Percentiles rank a stretch among this genome's conserved stretches.
Evolutionary conservation across 2,888 invertebrate genomes (phyloP).

Genomic region (Polydrusus tereticollis): DNA sequence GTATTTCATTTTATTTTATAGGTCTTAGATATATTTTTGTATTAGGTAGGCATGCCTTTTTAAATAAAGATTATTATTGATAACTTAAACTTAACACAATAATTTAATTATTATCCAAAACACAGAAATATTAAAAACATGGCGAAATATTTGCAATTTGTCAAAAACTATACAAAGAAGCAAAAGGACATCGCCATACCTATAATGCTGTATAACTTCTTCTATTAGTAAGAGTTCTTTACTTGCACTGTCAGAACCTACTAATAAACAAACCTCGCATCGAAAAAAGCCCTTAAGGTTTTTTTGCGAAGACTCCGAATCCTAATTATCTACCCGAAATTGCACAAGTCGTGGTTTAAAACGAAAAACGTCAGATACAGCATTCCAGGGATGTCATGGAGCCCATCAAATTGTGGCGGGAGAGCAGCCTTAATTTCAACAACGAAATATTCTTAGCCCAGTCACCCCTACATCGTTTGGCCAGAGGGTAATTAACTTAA

Average conservation of each 20-base stretch:
- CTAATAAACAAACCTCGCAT: neutral
- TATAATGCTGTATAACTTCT: too few relatives aligned
- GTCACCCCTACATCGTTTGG: constrained; percentile 26
- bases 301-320: constrained; percentile 10
- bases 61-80: too few relatives aligned
- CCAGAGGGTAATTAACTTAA: constrained; percentile 20
- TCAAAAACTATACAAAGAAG: too few relatives aligned
- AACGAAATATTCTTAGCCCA: constrained; percentile 35
- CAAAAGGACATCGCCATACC: too few relatives aligned
- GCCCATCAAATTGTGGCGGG: constrained; percentile 33
- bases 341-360: constrained; percentile 22
- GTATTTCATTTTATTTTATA: too few relatives aligned
- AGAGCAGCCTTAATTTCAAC: constrained; percentile 31
- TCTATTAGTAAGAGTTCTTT: too few relatives aligned
- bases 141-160: too few relatives aligned
- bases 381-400: constrained; percentile 27
- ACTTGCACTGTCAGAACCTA: neutral
- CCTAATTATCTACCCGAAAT: constrained; percentile 25
- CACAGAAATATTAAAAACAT: too few relatives aligned
- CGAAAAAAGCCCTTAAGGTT: neutral
- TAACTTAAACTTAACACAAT: too few relatives aligned
- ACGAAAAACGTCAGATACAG: constrained; percentile 34
- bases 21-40: too few relatives aligned
- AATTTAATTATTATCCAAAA: too few relatives aligned
- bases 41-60: too few relatives aligned